These are phyloP conservation scores for Coenonympha arcania DNA, from an alignment of 2,888 invertebrate genomes.

Conservation along the genomic window DNA sequence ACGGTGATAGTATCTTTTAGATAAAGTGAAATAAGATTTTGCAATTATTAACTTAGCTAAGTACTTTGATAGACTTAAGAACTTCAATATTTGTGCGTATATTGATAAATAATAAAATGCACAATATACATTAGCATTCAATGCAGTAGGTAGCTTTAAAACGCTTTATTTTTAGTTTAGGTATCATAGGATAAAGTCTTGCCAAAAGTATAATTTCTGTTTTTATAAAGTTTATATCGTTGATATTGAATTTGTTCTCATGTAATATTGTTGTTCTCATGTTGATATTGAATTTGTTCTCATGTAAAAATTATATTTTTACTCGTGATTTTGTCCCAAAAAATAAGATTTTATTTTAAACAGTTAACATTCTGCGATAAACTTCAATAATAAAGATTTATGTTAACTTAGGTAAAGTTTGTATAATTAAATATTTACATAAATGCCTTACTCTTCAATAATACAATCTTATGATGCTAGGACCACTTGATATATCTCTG, in stretches of 20 bases:
- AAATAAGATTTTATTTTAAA: too few relatives aligned
- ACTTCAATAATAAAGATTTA: too few relatives aligned
- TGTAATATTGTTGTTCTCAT: too few relatives aligned
- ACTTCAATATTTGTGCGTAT: background rate
- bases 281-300: background rate
- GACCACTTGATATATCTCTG: slow-evolving; percentile 20
- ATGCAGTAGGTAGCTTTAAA: slow-evolving; percentile 11
- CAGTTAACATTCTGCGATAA: too few relatives aligned
- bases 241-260: background rate
- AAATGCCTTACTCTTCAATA: slow-evolving; percentile 4
- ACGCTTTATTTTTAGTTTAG: slow-evolving; percentile 15
- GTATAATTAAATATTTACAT: background rate
- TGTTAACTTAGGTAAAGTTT: too few relatives aligned
- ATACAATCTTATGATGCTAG: slow-evolving; percentile 23
- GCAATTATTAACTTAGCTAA: slow-evolving; percentile 1
- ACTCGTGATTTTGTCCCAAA: too few relatives aligned
- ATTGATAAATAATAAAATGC: background rate
- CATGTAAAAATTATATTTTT: too few relatives aligned
- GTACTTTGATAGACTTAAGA: slow-evolving; percentile 1
- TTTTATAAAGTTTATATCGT: slow-evolving; percentile 11
- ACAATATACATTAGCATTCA: slow-evolving; percentile 8
- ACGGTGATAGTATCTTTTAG: slow-evolving; percentile 17
- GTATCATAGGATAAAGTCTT: slow-evolving; percentile 34
- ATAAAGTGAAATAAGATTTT: background rate
- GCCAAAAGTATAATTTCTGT: slow-evolving; percentile 33